phyloP scores from a whole-genome alignment of 2,113 vertebrate species.

The Orycteropus afer region DNA sequence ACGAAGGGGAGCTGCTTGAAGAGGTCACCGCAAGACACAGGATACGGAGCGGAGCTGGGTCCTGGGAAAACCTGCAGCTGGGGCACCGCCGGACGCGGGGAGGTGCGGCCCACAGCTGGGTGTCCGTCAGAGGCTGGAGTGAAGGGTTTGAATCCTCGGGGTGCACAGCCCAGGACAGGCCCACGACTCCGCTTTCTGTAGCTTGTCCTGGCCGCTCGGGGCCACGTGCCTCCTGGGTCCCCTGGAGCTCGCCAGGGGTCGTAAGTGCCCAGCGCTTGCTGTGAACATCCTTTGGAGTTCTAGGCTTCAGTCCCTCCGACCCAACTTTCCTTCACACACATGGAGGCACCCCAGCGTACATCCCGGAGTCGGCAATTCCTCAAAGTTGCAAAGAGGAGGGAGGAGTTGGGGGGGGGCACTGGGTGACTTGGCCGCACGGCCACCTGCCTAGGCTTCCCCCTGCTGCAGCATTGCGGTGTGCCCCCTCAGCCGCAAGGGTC shows the following conservation, averaged over 20 bases:
- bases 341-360: background rate
- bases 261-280: background rate
- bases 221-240: slow-evolving; percentile 49
- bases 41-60: background rate
- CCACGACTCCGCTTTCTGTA: background rate
- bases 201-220: background rate
- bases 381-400: slow-evolving; percentile 57
- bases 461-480: slow-evolving; percentile 67
- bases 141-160: background rate
- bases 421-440: background rate
- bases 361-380: background rate
- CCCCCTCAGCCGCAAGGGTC: background rate
- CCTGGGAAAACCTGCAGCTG: background rate
- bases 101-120: background rate
- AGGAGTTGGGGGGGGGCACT: background rate
- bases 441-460: background rate
- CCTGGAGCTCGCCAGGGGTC: background rate
- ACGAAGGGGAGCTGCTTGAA: background rate
- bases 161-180: background rate
- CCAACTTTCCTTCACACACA: background rate
- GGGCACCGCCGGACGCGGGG: background rate
- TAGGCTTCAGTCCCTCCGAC: background rate
- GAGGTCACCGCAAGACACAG: slow-evolving; percentile 45
- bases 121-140: background rate
- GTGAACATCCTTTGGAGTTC: background rate